Base-by-base conservation (phyloP, 2,797 vertebrate genomes). In the Pteronotus mesoamericanus region DNA sequence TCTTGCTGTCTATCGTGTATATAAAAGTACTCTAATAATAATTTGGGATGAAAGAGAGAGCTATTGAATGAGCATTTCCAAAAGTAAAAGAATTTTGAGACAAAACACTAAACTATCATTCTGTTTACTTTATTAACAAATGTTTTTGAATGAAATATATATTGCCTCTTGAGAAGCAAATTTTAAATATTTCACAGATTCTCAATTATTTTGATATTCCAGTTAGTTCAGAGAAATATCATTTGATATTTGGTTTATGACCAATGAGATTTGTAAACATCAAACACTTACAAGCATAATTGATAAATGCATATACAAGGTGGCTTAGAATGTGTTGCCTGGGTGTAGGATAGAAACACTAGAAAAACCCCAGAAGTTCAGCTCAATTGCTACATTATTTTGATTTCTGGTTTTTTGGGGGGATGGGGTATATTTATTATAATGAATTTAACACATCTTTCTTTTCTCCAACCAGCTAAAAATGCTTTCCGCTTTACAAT, bases 1-100 rank as follows among this genome's bases (percentile, higher is more conserved):
- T 51, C 75, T 80, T 95, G 5, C 77, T 92, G 75, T 4, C 3
- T 39, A 94, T 68, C 66, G 19, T 44, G 85, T 91, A 59, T 29
- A 51, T 91, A 66, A 86, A 86, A 95, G 68, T 95, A 86, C 16
- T 91, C 14, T 66, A 88, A 79, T 72, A 79, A 55, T 72, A 77
- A 96, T 71, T 77, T 2, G 85, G 19, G 4, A n/a, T 95, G 55
- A 75, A 64, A 57, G 83, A 64, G 29, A 57, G 9, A 82, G 7
- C 1, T 78, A 15, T 53, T 69, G 69, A 68, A 72, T 71, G 21
- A n/a, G 89, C 10, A 68, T 57, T 82, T 89, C 44, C 9, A 87
- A 39, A 26, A 87, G 26, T 59, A 68, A 64, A 57, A 74, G 5
- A 51, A 12, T 37, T 42, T 29, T 78, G 14, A 68, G n/a, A 59